Base-by-base conservation (phyloP, 2,888 invertebrate genomes). In the Phengaris arion region DNA sequence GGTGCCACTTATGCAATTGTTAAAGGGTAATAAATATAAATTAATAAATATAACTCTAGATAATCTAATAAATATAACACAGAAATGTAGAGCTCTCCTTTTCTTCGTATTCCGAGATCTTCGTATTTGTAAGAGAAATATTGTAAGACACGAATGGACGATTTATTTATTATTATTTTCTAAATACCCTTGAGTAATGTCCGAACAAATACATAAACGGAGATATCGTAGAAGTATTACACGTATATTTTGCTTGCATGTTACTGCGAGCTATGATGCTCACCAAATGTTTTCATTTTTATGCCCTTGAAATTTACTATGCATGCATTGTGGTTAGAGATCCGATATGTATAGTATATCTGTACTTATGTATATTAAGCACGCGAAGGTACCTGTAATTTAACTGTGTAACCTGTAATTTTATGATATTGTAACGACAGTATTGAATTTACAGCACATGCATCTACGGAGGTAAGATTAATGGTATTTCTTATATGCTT, bases 1-100 rank as follows among this genome's bases (percentile, higher is more conserved):
- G 95, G 95, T 79, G 93, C 94, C 77, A 96, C 96, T 77, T 94
- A 91, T 85, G 92, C 94, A 77, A 94, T 96, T 80, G 89, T 96
- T 79, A 94, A 90, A 83, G 93, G 95, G 96, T 96, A 92, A 92
- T 85, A 48, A 52, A 22, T 48, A 51, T 48, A 48, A n/a, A 68
- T 13, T 46, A 46, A 46, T 2, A 59, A 59, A 59, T 59, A 8
- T n/a, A 59, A 59, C 10, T 7, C 9, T 52, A 1, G 0, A 6
- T 52, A 9, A 52, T 35, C 35, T 35, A 3, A 35, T 35, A 35
- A 35, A 35, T 35, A 35, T 1, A 1, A 35, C 35, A 35, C 35
- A 35, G 35, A 35, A 1, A 35, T 55, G n/a, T 15, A n/a, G 13
- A 54, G 13, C 1, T 54, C 35, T 0, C 35, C 35, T 35, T 35